Base-by-base conservation (phyloP, 2,888 invertebrate species). In the Pseudococcus viburni region DNA sequence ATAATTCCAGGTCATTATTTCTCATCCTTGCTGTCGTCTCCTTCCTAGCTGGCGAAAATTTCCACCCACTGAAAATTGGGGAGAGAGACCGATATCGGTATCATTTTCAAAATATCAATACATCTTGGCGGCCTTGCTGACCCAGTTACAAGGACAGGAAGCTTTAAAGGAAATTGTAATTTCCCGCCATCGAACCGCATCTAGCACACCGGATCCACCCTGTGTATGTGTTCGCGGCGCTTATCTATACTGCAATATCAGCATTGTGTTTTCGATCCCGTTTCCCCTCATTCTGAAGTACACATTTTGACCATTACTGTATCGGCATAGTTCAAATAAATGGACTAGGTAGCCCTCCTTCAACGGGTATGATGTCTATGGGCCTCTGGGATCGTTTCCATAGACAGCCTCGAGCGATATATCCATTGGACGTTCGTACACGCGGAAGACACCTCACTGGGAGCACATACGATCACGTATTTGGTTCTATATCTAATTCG, bases 61-160 rank as follows among this genome's bases (percentile, higher is more conserved):
- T 33, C 26, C 1, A 33, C 3, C 26, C 1, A 3, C 26, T 33
- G 26, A 33, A 33, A 33, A 2, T 33, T 33, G 26, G 59, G 59
- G 22, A n/a, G 22, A 22, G 8, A 64, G 22, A 64, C 0, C 64
- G 8, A 64, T 64, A 8, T 11, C 22, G 64, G 59, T 59, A 59
- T 59, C 59, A 19, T 73, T 73, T 73, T 17, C 73, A 33, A 26
- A 73, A 73, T 73, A 73, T 68, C 68, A 17, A 68, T 68, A 68
- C 12, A 68, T 33, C 73, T 73, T 33, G 33, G 17, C 33, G 73
- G 73, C 73, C 73, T 73, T 73, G 73, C 73, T 73, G 73, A 73
- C 73, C 73, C 73, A 73, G 73, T 33, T 73, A 73, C 73, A 73
- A 73, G 73, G 73, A 73, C 73, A 73, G 73, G 73, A 73, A 73